phyloP scores from a whole-genome alignment of 2,888 invertebrate species.

The Drosophila tripunctata region DNA sequence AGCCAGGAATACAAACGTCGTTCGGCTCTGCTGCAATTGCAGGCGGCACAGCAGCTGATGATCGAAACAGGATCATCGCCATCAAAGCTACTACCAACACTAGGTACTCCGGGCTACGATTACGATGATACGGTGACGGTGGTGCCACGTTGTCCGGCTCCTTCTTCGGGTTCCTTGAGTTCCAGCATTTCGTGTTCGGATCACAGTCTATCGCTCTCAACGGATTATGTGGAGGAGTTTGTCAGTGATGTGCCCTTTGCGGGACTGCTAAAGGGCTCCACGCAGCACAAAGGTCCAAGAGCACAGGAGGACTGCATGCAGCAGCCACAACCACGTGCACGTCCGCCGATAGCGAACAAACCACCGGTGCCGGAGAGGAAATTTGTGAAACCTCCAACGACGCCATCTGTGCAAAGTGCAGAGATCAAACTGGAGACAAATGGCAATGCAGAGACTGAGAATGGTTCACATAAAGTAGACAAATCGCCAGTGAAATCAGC shows the following conservation, averaged over 20 bases:
- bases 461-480: not conserved
- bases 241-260: constrained; percentile 92
- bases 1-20: constrained; percentile 89
- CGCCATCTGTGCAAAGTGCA: constrained; percentile 46
- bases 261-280: constrained; percentile 93
- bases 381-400: constrained; percentile 67
- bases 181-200: constrained; percentile 90
- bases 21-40: constrained; percentile 74
- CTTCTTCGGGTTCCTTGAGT: constrained; percentile 88
- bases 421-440: constrained; percentile 55
- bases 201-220: constrained; percentile 87
- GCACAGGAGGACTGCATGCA: constrained; percentile 22
- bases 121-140: constrained; percentile 78
- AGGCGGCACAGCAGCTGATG: constrained; percentile 74
- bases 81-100: constrained; percentile 65
- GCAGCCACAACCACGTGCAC: constrained; percentile 49
- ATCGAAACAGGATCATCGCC: constrained; percentile 79
- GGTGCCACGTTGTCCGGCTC: constrained; percentile 69
- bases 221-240: constrained; percentile 93
- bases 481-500: constrained; percentile 45
- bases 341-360: constrained; percentile 76
- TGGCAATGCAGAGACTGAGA: constrained; percentile 36
- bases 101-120: constrained; percentile 71
- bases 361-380: constrained; percentile 73
- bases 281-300: constrained; percentile 74